Percentiles rank a stretch among this genome's conserved stretches.
These are phyloP conservation scores for Nothobranchius furzeri DNA, from an alignment of 2,113 vertebrate genomes.

Conservation along the genomic window DNA sequence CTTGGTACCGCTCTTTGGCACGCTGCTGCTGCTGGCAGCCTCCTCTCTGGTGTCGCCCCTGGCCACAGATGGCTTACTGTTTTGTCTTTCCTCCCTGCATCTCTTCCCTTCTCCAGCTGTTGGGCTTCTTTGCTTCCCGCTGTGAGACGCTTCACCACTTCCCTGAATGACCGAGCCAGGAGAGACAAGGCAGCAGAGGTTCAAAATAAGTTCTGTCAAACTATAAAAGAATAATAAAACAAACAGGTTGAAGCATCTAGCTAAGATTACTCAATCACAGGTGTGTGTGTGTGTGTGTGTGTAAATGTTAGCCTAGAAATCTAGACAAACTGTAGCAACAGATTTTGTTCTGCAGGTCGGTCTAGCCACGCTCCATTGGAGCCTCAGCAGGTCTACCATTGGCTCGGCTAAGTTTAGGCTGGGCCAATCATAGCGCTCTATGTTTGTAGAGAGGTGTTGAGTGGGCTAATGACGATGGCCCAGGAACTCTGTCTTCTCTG, in stretches of 20 bases:
- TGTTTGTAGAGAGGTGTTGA: no score
- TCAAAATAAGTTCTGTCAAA: neutral
- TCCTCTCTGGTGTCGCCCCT: slow-evolving; percentile 86
- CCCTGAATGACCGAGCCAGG: slow-evolving; percentile 78
- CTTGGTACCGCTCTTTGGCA: slow-evolving; percentile 87
- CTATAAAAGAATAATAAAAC: neutral
- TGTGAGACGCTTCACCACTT: slow-evolving; percentile 83
- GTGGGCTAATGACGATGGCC: no score
- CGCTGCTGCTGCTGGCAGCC: slow-evolving; percentile 80
- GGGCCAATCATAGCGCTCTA: no score
- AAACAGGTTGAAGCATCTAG: neutral
- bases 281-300: no score
- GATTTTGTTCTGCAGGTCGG: no score
- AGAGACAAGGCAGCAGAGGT: slow-evolving; percentile 25
- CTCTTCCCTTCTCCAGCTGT: slow-evolving; percentile 80
- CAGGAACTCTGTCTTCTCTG: no score
- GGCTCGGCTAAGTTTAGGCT: no score
- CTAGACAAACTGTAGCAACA: no score
- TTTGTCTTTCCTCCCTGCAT: slow-evolving; percentile 84
- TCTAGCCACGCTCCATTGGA: no score
- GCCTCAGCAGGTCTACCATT: no score
- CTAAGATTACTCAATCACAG: neutral
- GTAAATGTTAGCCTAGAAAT: no score
- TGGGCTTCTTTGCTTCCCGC: slow-evolving; percentile 84
- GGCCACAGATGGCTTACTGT: slow-evolving; percentile 78